phyloP scores from a whole-genome alignment of 2,888 invertebrate genomes.

The Andrena trimmerana region DNA sequence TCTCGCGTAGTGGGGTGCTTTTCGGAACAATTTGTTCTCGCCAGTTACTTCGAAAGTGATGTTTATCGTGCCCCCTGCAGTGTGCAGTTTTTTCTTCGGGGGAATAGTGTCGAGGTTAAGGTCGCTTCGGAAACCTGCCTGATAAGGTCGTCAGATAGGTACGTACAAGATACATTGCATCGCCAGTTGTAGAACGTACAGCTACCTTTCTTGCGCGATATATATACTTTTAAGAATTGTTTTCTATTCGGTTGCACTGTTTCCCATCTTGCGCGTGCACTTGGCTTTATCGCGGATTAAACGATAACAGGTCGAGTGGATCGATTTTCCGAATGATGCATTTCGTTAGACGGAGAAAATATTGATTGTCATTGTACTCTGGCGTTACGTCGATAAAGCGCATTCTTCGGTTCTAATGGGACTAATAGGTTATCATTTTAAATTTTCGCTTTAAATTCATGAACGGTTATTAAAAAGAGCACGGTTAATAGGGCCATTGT shows the following conservation, averaged over 20 bases:
- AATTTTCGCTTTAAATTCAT: neutral
- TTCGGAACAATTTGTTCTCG: neutral
- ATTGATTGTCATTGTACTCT: slow-evolving; percentile 33
- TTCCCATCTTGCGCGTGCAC: neutral
- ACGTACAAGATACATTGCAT: slow-evolving; percentile 49
- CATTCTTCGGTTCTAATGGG: no score
- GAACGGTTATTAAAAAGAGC: neutral
- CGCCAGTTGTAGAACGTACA: neutral
- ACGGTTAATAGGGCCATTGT: slow-evolving; percentile 14
- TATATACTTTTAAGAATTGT: neutral
- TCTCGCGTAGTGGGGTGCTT: neutral
- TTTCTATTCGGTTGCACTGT: neutral
- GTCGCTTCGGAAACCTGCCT: slow-evolving; percentile 42
- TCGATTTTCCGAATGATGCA: neutral
- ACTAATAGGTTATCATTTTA: no score
- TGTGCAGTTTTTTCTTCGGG: slow-evolving; percentile 13
- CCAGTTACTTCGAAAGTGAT: slow-evolving; percentile 15
- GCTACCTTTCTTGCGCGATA: neutral
- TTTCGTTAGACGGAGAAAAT: neutral
- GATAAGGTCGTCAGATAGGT: slow-evolving; percentile 54
- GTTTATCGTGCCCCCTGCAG: slow-evolving; percentile 20
- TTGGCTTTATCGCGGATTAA: slow-evolving; percentile 3
- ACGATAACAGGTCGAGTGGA: neutral
- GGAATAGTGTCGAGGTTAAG: slow-evolving; percentile 62
- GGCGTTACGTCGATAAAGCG: slow-evolving; percentile 32